phyloP scores from a whole-genome alignment of 2,888 invertebrate species.

The Empis stercorea region DNA sequence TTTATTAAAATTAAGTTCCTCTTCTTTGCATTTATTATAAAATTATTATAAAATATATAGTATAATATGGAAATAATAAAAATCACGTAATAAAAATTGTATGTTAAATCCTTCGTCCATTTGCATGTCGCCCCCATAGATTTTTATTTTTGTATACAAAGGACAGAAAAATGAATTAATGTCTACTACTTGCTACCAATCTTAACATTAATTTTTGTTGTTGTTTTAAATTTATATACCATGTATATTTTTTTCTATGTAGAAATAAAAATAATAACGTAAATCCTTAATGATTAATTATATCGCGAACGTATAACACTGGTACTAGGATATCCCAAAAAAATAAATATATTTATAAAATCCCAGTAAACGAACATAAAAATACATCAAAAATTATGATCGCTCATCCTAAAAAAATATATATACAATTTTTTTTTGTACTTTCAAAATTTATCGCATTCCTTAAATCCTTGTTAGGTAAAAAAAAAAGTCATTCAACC shows the following conservation, averaged over 20 bases:
- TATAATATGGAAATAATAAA: no score
- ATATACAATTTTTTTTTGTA: not conserved
- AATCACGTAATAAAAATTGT: no score
- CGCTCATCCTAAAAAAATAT: not conserved
- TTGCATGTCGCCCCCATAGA: no score
- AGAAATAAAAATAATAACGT: not conserved
- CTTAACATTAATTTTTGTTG: not conserved
- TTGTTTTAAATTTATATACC: not conserved
- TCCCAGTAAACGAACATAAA: not conserved
- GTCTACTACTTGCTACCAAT: no score
- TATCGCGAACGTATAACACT: not conserved
- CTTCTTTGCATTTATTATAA: no score
- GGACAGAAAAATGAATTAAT: not conserved
- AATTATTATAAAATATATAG: no score
- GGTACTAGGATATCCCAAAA: not conserved
- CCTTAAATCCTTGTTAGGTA: not conserved
- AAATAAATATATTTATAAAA: not conserved
- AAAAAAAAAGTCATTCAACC: not conserved
- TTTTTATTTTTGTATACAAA: no score
- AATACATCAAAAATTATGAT: not conserved
- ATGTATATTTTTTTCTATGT: no score
- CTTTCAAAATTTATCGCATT: not conserved
- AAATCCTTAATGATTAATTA: slow-evolving; percentile 3
- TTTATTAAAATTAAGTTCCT: no score
- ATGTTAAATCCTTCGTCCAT: no score